phyloP scores from a whole-genome alignment of 2,113 vertebrate genomes.

The Pongo abelii region DNA sequence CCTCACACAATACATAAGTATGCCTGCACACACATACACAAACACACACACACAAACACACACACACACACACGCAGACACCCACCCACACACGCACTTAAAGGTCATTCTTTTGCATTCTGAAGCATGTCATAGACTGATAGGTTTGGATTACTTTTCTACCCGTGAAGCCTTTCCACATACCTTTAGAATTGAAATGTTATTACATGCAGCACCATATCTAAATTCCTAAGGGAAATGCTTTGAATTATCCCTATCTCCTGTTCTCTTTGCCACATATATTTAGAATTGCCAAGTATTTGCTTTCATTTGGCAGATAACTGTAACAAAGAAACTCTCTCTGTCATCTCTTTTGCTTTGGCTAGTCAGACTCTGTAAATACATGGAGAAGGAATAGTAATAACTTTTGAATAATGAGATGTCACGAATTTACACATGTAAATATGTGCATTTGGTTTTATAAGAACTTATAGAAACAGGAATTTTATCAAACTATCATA shows the following conservation, averaged over 20 bases:
- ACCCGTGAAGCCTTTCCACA: background rate
- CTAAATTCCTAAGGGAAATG: background rate
- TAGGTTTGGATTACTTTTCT: background rate
- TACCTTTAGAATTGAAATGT: background rate
- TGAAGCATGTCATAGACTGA: background rate
- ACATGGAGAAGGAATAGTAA: background rate
- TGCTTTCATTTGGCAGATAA: background rate
- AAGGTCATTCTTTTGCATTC: background rate
- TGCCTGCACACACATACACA: rapidly evolving
- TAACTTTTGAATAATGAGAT: background rate
- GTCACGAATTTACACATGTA: conserved; percentile 37
- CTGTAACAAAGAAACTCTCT: background rate
- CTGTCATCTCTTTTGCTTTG: background rate
- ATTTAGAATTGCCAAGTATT: background rate
- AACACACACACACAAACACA: background rate
- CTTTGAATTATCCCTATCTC: background rate
- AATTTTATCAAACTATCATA: conserved; percentile 36
- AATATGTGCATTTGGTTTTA: background rate
- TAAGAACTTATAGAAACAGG: background rate
- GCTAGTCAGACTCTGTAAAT: background rate
- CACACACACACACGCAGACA: background rate
- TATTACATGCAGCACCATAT: background rate
- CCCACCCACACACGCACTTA: background rate
- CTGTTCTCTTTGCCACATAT: background rate
- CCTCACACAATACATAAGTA: background rate